Evolutionary conservation across 2,113 vertebrate species (phyloP), one percentile per base, ranked within the genome.

Genomic region (Polypterus senegalus): DNA sequence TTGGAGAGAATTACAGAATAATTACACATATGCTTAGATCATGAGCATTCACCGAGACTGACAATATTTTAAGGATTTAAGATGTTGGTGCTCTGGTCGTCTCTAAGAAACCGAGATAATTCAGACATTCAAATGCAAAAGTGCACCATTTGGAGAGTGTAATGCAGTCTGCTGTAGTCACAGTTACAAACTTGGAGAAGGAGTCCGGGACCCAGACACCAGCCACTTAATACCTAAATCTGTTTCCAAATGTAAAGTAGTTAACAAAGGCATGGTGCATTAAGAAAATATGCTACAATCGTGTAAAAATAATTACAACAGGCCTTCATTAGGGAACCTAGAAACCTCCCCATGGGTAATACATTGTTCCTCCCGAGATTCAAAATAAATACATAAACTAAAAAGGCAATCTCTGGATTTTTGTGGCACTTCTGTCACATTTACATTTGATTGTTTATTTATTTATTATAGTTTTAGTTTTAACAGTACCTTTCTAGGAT

Each of bases 21-120:
- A 92, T 88, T 85, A 88, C 87, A 92, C 92, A 92, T 92, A 92
- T 91, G 91, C 89, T 84, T 83, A 84, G 90, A 92, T 89, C 88
- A 80, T 67, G 65, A 79, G 84, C 82, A 85, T 90, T 92, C 92
- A 95, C 85, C 86, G 83, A 85, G 85, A 83, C 82, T 77, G 80
- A 90, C 87, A 89, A 89, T 88, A 90, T 92, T 90, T 89, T 85
- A 82, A 83, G 92, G 92, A 96, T 97, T 97, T 94, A 87, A 88
- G 83, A 88, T 90, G 89, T 90, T 89, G 86, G 84, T 76, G 83
- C 81, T 83, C 82, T 81, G 78, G 85, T 84, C 72, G 88, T 90
- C 84, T 86, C 87, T 86, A 88, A 91, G 89, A 85, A 87, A 88
- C 83, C 75, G 71, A 78, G 84, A 83, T 89, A 84, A 86, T 85